These are phyloP conservation scores for Leptinotarsa lineolata DNA, from an alignment of 1,140 invertebrate genomes.

Conservation along the genomic window DNA sequence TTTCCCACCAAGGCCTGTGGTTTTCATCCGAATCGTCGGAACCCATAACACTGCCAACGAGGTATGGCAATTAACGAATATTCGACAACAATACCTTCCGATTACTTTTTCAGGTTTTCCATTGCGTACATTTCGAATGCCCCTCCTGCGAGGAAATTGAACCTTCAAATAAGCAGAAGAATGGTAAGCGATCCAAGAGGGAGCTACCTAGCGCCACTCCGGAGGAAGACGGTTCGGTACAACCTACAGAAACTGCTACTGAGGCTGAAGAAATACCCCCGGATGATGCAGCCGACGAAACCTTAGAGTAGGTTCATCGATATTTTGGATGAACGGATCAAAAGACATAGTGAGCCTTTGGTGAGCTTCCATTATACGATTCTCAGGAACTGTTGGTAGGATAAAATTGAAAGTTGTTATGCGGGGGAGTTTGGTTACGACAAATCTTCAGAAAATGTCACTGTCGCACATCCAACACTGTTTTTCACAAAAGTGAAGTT, in stretches of 20 bases:
- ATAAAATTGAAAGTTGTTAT: too few species aligned
- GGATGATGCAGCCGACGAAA: not conserved
- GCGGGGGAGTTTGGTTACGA: too few species aligned
- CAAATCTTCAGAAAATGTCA: too few species aligned
- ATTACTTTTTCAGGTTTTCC: constrained; percentile 80
- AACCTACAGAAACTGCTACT: constrained; percentile 61
- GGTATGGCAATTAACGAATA: constrained; percentile 58
- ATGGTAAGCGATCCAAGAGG: constrained; percentile 2
- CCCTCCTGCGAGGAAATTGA: constrained; percentile 68
- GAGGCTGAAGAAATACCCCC: constrained; percentile 59
- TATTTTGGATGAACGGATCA: too few species aligned
- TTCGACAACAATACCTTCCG: not conserved
- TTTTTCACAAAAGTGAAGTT: too few species aligned
- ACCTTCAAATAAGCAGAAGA: constrained; percentile 8
- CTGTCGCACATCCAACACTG: too few species aligned
- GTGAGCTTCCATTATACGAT: too few species aligned
- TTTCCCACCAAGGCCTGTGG: constrained; percentile 82
- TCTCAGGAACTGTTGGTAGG: too few species aligned
- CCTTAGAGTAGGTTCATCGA: not conserved
- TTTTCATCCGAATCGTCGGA: constrained; percentile 93
- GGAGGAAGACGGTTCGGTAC: constrained; percentile 40
- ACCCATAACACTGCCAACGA: constrained; percentile 97
- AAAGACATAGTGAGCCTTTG: too few species aligned
- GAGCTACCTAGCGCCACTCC: not conserved
- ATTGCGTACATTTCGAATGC: constrained; percentile 97